A percentile compares a stretch with the other conserved stretches of the same genome.
These are phyloP conservation scores for Vulpes vulpes DNA, from an alignment of 2,113 vertebrate species.

Conservation along the genomic window DNA sequence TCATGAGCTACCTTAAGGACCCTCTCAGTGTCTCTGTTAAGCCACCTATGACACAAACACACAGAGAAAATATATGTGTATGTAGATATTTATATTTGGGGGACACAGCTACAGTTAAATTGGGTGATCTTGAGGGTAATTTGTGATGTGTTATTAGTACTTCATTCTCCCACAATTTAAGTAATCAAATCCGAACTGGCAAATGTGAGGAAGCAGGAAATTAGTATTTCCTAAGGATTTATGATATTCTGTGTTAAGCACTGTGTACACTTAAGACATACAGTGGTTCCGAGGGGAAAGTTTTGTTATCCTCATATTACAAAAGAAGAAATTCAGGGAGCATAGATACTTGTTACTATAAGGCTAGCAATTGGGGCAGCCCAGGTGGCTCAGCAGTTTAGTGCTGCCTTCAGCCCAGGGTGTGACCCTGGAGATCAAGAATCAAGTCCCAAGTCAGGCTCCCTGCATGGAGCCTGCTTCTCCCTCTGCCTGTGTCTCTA, in stretches of 20 bases:
- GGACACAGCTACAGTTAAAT: neutral
- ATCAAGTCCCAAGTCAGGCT: no score
- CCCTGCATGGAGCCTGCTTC: no score
- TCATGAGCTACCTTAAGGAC: neutral
- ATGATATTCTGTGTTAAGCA: neutral
- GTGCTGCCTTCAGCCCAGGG: no score
- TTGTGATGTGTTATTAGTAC: neutral
- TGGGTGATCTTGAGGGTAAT: neutral
- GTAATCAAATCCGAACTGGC: neutral
- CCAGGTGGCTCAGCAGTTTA: no score
- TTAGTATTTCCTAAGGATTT: slow-evolving; percentile 27
- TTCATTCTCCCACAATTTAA: slow-evolving; percentile 6
- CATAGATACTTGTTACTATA: neutral
- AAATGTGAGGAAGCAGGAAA: neutral
- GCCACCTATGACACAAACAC: neutral
- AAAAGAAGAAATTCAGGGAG: neutral
- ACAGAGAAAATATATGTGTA: neutral
- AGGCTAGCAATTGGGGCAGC: neutral
- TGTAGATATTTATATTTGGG: neutral
- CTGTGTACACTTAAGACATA: neutral
- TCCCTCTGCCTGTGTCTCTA: no score
- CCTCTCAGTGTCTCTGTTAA: neutral
- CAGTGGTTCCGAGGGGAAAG: neutral
- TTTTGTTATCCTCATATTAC: neutral
- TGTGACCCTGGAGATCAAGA: no score